Evolutionary conservation across 2,113 vertebrate genomes (phyloP), one percentile per base, ranked within the genome.

Genomic region (Coregonus clupeaformis): DNA sequence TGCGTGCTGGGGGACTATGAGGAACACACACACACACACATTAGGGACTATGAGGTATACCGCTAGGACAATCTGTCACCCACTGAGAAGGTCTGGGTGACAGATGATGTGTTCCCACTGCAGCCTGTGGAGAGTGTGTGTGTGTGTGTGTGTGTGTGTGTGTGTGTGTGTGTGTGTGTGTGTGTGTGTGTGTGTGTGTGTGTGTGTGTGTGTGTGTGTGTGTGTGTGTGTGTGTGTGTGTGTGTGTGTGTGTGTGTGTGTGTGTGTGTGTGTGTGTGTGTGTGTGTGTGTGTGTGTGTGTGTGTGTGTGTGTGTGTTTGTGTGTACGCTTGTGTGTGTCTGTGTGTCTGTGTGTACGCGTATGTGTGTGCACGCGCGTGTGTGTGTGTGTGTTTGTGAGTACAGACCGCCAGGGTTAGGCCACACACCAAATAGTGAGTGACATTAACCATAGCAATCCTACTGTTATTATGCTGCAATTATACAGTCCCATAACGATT

Each of bases 91-190:
- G 86, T 87, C 89, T 88, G 84, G 91, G 85, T 87, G 87, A 91
- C 92, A 93, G 91, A 91, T 92, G 91, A 91, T 92, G 87, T 87
- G 87, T 84, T 89, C 88, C 85, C 80, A 89, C 87, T 88, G 83
- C 79, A 87, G 78, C 24, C 11, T 32, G 69, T 80, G 77, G 68
- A 68, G 36, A 69, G 64, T 71, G 71, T 72, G 57, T 71, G 57
- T 72, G 36, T 27, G 57, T 63, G 68, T 62, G 30, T 71, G 69
- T 57, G 69, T 71, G 52, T 59, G 49, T 71, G 25, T 59, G 18
- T 59, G 52, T 59, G 52, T 70, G 69, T 25, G 22, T 59, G 69
- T 20, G 69, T 71, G 62, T 63, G 62, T 66, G 42, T 71, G 9
- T 73, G 72, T 76, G 76, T 84, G 65, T 79, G 22, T 16, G 60